Base-by-base conservation (phyloP, 2,113 vertebrate genomes). In the Brachirus orientalis region DNA sequence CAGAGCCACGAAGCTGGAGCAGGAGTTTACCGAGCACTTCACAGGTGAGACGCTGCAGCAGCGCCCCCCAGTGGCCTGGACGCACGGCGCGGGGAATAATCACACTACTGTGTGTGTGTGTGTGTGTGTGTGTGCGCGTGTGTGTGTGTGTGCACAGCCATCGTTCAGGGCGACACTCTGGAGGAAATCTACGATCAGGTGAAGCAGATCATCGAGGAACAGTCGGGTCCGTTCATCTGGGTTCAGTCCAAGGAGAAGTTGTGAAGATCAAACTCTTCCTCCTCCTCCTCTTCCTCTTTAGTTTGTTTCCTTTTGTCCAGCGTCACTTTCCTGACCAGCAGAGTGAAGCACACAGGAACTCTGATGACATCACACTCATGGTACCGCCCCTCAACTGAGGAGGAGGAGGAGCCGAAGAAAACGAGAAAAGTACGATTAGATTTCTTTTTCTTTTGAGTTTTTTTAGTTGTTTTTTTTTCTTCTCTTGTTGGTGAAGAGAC, bases 131-230 rank as follows among this genome's bases (percentile, higher is more conserved):
- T 37, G 17, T 38, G 52, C 35, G 51, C 35, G 45, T 57, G 11
- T 46, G 6, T 61, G 28, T 19, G 20, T 72, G 17, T 50, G 52
- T 22, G 6, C 52, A 10, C 35, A 99, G 98, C 96, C 64, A 93
- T 99, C 69, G 95, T 99, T 36, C 96, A 97, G 89, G 97, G 98
- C 58, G 97, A 99, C 92, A 97, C 95, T 0, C 87, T 99, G 93
- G 98, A 99, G 85, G 97, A 99, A 89, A 97, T 98, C 88, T 99
- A 99, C 90, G 96, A 97, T 55, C 96, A 96, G 88, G 95, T 96
- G 84, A 99, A 98, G 88, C 96, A 96, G 90, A 95, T 98, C 89
- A 99, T 99, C 82, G 98, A 99, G 86, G 97, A 98, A 59, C 98
- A 98, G 84, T 98, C 98, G 61, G 95, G 96, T 55, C 94, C 96